Base-by-base conservation (phyloP, 2,888 invertebrate genomes). In the Linyphia triangularis region DNA sequence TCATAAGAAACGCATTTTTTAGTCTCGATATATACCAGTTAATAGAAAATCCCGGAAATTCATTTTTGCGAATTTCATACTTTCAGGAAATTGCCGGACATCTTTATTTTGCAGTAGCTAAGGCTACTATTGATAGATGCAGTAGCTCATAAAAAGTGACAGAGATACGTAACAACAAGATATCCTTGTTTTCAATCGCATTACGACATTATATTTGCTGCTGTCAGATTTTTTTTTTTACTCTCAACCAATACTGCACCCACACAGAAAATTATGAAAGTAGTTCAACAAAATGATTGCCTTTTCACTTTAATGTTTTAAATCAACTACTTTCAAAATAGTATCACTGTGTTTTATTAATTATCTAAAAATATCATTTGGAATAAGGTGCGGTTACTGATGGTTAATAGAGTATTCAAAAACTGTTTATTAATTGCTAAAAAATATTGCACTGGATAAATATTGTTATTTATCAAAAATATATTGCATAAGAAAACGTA, bases 1-100 rank as follows among this genome's bases (percentile, higher is more conserved):
- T n/a, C 33, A 67, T 9, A 33, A 26, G 28, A 33, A 33, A 67
- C 30, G 33, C 22, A 30, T 67, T 67, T 67, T 67, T 67, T 22
- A 67, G 33, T 67, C 67, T 67, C 67, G 7, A 28, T 63, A 63
- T 63, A 63, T 28, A 33, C 33, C 33, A 67, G 67, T 72, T 72
- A 43, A 72, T 51, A 72, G 59, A 75, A 75, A 75, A 75, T 28
- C 51, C 51, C 73, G 73, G 73, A 75, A 75, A 75, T 75, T 75
- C 73, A 51, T 75, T 75, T 75, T 75, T 19, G 13, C 33, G 19
- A 30, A 22, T 72, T 57, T 57, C 57, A 57, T 75, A 59, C 57
- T 75, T 43, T 43, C 43, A 72, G 43, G 72, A 43, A 72, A 43
- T 43, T 75, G 57, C 59, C n/a, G 59, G 67, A 30, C 67, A 67